phyloP scores from a whole-genome alignment of 2,797 vertebrate genomes.

The Cynodonichthys magdalenae region DNA sequence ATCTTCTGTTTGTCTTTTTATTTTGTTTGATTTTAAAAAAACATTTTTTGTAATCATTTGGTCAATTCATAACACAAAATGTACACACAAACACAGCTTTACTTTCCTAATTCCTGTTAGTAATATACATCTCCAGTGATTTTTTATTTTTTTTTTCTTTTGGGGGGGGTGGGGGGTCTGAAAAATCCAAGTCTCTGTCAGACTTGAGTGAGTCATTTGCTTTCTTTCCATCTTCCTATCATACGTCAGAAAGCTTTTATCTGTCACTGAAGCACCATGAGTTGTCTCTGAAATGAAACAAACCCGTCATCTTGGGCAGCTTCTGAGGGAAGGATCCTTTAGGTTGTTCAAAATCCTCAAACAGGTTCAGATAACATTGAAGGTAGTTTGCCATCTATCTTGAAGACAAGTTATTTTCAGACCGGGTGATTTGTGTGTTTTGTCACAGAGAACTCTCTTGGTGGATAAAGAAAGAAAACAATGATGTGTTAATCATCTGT shows the following conservation, averaged over 20 bases:
- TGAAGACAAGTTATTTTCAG: conserved; percentile 47
- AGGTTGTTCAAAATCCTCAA: conserved; percentile 11
- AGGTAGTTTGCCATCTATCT: conserved; percentile 23
- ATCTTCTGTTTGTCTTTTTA: too few species aligned
- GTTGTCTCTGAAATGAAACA: conserved; percentile 16
- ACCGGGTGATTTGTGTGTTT: conserved; percentile 34
- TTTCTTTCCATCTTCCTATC: conserved; percentile 19
- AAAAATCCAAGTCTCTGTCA: conserved; percentile 23
- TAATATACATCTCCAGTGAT: conserved; percentile 9
- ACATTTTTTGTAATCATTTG: too few species aligned
- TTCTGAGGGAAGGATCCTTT: not conserved
- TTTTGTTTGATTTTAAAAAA: too few species aligned
- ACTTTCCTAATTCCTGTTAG: too few species aligned
- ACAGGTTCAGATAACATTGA: conserved; percentile 5
- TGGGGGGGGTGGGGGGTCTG: too few species aligned
- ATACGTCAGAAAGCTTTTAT: conserved; percentile 16
- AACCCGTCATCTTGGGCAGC: not conserved
- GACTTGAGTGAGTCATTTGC: conserved; percentile 26
- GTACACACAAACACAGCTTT: too few species aligned
- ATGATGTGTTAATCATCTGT: conserved; percentile 4
- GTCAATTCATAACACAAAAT: too few species aligned
- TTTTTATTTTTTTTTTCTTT: too few species aligned
- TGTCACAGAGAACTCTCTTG: conserved; percentile 22
- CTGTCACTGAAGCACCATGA: conserved; percentile 15
- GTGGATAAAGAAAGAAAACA: conserved; percentile 21